A percentile compares a stretch with the other conserved stretches of the same genome.
Conservation (phyloP, 2,888 invertebrate species). For the Agrotis ipsilon region DNA sequence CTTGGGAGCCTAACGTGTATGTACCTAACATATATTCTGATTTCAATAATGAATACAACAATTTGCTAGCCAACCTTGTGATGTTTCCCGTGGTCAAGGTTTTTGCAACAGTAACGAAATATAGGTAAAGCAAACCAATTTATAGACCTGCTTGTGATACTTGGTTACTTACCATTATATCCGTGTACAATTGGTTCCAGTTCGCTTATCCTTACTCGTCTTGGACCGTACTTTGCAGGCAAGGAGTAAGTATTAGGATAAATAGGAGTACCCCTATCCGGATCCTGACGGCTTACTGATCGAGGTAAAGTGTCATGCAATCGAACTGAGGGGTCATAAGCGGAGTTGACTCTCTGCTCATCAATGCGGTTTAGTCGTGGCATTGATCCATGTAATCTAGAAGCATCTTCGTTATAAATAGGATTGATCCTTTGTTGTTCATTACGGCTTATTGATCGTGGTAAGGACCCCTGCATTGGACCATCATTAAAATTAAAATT, state of each 20-base stretch:
- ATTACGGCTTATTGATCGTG: conserved; percentile 69
- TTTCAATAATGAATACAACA: background rate
- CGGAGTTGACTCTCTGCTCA: conserved; percentile 65
- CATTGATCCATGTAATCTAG: conserved; percentile 43
- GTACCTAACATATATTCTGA: background rate
- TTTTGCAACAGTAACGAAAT: no score
- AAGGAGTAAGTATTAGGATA: conserved; percentile 79
- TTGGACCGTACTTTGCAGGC: conserved; percentile 78
- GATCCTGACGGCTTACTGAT: conserved; percentile 69
- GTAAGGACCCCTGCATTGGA: conserved; percentile 26
- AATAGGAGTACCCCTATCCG: conserved; percentile 67
- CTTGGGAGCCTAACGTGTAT: conserved; percentile 14
- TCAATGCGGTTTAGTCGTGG: conserved; percentile 70
- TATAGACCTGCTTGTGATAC: conserved; percentile 61
- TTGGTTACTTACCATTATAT: conserved; percentile 78
- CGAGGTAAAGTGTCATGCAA: conserved; percentile 82
- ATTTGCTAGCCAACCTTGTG: background rate
- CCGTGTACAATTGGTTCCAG: conserved; percentile 83
- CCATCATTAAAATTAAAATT: conserved; percentile 63
- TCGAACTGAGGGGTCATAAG: conserved; percentile 72
- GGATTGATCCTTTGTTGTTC: conserved; percentile 62
- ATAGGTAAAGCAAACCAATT: no score
- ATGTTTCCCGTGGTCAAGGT: no score
- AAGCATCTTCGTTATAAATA: conserved; percentile 67
- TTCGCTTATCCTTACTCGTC: conserved; percentile 87